Base-by-base conservation (phyloP, 2,888 invertebrate species). In the Mimas tiliae region DNA sequence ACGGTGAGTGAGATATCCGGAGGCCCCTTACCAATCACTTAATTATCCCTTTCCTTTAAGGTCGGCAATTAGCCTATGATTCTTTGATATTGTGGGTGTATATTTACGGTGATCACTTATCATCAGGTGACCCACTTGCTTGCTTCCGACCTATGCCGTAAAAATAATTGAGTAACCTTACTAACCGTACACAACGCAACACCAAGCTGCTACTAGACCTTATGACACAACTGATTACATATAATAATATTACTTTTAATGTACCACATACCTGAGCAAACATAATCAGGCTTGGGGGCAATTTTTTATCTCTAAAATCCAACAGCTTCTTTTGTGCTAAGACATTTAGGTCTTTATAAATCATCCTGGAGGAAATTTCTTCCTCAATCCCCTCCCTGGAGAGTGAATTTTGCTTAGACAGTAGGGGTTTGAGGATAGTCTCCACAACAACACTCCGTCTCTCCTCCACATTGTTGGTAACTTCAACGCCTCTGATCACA, bases 221-320 rank as follows among this genome's bases (percentile, higher is more conserved):
- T 27, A 27, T 27, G 27, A 27, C 2, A 27, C 27, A 47, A 51
- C 62, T 42, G 51, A 68, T 65, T 69, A 68, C 65, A 65, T 67
- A 67, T 67, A 62, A 9, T 67, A n/a, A n/a, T 55, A 68, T 65
- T 69, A 68, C 65, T 67, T 67, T 68, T 67, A 62, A 9, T 67
- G 68, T 69, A 67, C 65, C 11, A 45, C 33, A 63, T 94, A 97
- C 97, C 95, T 97, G 97, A 69, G 97, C 97, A 94, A 97, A 96
- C 80, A 96, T 97, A 68, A 96, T 96, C 70, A 97, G 95, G 80
- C 96, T 95, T 0, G 96, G 96, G 3, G 97, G 97, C 69, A 97
- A 94, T 85, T 96, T 96, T 73, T 95, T 96, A 76, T 96, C 94
- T 66, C 96, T 94, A 83, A 97, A 97, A 87, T 97, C 97, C 62